Conservation (phyloP, 2,113 vertebrate genomes). For the Rhea americana region DNA sequence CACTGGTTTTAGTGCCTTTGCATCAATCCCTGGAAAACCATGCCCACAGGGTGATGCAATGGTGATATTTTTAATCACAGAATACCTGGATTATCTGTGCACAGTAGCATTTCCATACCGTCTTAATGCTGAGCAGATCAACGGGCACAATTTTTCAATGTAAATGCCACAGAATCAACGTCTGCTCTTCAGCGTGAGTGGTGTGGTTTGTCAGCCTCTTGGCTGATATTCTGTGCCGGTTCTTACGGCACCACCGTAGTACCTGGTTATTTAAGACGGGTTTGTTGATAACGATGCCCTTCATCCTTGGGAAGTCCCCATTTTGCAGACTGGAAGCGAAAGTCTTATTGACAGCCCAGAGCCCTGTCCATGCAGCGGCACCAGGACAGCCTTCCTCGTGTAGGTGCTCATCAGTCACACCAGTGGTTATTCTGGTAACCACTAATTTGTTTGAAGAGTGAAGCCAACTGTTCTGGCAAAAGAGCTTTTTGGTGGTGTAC, state of each 20-base stretch:
- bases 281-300: not conserved
- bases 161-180: not conserved
- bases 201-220: not conserved
- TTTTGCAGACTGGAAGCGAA: not conserved
- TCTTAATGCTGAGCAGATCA: not conserved
- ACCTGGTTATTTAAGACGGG: not conserved
- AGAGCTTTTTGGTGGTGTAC: not conserved
- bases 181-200: not conserved
- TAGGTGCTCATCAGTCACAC: not conserved
- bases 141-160: not conserved
- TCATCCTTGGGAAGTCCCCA: not conserved
- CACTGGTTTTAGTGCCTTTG: not conserved
- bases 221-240: not conserved
- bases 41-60: fast-evolving
- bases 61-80: not conserved
- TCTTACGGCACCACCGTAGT: not conserved
- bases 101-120: not conserved
- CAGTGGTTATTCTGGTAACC: not conserved
- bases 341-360: not conserved
- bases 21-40: not conserved
- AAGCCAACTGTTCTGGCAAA: not conserved
- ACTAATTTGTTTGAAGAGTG: not conserved
- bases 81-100: not conserved
- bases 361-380: not conserved
- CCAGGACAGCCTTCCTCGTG: not conserved